These are phyloP conservation scores for Ruditapes philippinarum DNA, from an alignment of 1,140 invertebrate genomes.

Conservation along the genomic window DNA sequence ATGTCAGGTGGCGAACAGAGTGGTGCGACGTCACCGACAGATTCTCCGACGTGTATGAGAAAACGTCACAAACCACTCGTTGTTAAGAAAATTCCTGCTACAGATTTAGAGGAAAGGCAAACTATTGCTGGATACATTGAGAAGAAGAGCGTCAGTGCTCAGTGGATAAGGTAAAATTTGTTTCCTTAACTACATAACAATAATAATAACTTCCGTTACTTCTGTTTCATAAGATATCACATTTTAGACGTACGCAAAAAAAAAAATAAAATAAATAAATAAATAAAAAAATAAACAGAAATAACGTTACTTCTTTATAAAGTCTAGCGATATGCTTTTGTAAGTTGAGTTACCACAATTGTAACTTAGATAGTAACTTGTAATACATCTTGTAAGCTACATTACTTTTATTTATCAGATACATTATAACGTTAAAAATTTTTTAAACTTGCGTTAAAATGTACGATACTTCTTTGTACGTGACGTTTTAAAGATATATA, in stretches of 20 bases:
- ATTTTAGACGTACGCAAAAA: too few relatives aligned
- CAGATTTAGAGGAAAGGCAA: conserved; percentile 53
- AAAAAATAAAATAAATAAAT: neutral
- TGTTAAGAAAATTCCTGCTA: conserved; percentile 60
- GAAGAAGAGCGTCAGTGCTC: conserved; percentile 53
- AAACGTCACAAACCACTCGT: conserved; percentile 65
- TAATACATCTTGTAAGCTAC: too few relatives aligned
- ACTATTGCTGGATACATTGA: conserved; percentile 61
- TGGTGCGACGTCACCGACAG: neutral
- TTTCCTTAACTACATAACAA: neutral
- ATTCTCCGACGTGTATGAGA: conserved; percentile 9
- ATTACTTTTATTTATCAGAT: too few relatives aligned
- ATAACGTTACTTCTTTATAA: too few relatives aligned
- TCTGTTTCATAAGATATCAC: too few relatives aligned
- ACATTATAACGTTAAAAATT: too few relatives aligned
- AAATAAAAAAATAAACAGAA: neutral
- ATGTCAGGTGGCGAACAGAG: conserved; percentile 8
- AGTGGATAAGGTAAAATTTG: conserved; percentile 64
- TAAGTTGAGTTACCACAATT: too few relatives aligned
- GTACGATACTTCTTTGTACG: too few relatives aligned
- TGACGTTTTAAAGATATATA: too few relatives aligned
- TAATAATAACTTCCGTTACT: neutral
- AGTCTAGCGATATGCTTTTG: too few relatives aligned
- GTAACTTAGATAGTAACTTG: too few relatives aligned
- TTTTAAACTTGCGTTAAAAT: too few relatives aligned